Conservation (phyloP, 2,797 vertebrate species). For the Aulostomus chinensis region DNA sequence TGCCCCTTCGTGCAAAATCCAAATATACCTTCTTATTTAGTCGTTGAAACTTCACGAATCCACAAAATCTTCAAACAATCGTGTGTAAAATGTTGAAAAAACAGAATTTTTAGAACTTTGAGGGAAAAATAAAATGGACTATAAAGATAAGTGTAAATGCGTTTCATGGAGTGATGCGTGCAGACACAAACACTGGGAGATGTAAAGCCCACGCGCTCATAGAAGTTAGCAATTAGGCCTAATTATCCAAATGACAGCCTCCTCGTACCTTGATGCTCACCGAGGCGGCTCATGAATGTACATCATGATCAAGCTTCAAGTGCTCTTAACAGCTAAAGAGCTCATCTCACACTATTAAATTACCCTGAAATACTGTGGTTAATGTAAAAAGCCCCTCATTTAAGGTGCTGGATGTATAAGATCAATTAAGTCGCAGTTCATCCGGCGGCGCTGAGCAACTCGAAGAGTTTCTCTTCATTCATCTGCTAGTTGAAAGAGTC, state of each 20-base stretch:
- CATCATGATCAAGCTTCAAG: slow-evolving; percentile 23
- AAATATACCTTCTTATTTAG: too few relatives aligned
- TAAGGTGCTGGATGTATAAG: not conserved
- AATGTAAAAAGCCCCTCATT: not conserved
- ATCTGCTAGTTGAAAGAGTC: not conserved
- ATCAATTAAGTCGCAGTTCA: not conserved
- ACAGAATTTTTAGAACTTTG: too few relatives aligned
- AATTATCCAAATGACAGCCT: slow-evolving; percentile 19
- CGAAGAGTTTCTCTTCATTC: too few relatives aligned
- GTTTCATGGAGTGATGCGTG: too few relatives aligned
- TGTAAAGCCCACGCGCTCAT: not conserved
- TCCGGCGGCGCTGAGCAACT: not conserved
- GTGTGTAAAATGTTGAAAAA: too few relatives aligned
- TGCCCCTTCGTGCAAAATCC: too few relatives aligned
- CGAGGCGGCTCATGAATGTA: slow-evolving; percentile 9
- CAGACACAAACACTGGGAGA: too few relatives aligned
- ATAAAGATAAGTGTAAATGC: too few relatives aligned
- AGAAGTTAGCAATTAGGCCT: slow-evolving; percentile 1
- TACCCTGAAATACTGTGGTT: not conserved
- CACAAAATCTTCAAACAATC: too few relatives aligned
- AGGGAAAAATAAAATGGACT: too few relatives aligned
- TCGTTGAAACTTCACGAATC: too few relatives aligned
- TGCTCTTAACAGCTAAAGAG: not conserved
- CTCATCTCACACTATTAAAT: slow-evolving; percentile 1
- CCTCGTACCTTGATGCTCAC: not conserved